phyloP scores from a whole-genome alignment of 2,797 vertebrate species.

The Prionace glauca region DNA sequence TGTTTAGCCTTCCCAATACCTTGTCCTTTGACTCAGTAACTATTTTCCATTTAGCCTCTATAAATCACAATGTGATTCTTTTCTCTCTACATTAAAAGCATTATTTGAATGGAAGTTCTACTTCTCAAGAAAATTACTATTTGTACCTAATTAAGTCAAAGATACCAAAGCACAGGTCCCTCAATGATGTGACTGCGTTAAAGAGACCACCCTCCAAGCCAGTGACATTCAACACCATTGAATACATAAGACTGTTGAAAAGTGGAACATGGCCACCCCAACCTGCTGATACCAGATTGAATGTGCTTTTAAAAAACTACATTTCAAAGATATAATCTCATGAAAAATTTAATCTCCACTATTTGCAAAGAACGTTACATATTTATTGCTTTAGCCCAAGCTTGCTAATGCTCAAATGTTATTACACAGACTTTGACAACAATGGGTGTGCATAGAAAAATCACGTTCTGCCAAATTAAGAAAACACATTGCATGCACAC shows the following conservation, averaged over 20 bases:
- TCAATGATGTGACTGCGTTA: neutral
- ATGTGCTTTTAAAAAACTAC: neutral
- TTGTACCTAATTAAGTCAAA: neutral
- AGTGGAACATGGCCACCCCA: neutral
- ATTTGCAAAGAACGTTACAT: neutral
- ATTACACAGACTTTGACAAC: neutral
- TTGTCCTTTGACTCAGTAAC: neutral
- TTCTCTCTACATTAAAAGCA: neutral
- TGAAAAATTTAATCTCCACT: neutral
- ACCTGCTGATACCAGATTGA: neutral
- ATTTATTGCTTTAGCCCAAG: neutral
- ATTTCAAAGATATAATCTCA: neutral
- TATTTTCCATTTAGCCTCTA: neutral
- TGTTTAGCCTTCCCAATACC: neutral
- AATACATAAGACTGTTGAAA: neutral
- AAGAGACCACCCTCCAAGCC: neutral
- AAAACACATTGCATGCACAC: neutral
- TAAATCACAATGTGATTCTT: neutral
- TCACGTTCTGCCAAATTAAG: neutral
- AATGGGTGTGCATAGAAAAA: neutral
- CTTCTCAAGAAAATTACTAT: neutral
- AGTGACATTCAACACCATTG: neutral
- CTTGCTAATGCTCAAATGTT: neutral
- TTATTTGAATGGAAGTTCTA: neutral
- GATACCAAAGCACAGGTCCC: neutral